These are phyloP conservation scores for Physella acuta DNA, from an alignment of 1,140 invertebrate species.

Conservation along the genomic window DNA sequence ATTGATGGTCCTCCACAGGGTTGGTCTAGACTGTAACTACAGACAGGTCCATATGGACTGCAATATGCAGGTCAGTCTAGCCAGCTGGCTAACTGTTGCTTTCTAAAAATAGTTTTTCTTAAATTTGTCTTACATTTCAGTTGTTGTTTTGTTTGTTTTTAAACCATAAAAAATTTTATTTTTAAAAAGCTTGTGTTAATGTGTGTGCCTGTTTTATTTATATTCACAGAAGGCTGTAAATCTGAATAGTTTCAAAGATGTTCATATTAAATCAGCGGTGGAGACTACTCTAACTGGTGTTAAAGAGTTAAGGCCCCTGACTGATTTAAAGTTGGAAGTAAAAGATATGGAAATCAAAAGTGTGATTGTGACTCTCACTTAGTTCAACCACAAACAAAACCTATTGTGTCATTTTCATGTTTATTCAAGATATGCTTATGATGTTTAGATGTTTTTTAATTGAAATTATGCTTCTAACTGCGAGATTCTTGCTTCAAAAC, in stretches of 20 bases:
- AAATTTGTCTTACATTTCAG: too few species aligned
- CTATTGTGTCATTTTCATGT: not conserved
- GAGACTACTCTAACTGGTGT: slow-evolving; percentile 32
- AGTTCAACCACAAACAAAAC: slow-evolving; percentile 3
- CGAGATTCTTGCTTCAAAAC: too few species aligned
- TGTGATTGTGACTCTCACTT: slow-evolving; percentile 29
- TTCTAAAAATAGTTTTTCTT: too few species aligned
- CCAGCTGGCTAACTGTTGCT: too few species aligned
- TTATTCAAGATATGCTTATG: not conserved
- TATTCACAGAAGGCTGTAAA: not conserved
- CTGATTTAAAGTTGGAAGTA: slow-evolving; percentile 15
- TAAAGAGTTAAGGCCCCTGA: slow-evolving; percentile 1
- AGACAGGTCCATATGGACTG: slow-evolving; percentile 18
- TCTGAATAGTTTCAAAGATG: not conserved
- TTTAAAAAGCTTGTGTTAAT: too few species aligned
- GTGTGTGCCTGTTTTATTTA: too few species aligned
- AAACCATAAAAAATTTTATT: too few species aligned
- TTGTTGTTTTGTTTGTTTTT: too few species aligned
- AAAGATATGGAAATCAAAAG: slow-evolving; percentile 34
- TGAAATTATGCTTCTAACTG: too few species aligned
- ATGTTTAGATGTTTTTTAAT: not conserved
- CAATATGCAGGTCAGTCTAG: slow-evolving; percentile 25
- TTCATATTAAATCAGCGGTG: not conserved
- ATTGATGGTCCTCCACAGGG: slow-evolving; percentile 27
- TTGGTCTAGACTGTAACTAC: slow-evolving; percentile 29